Evolutionary conservation across 2,888 invertebrate species (phyloP).

Genomic region (Lasioglossum vierecki): DNA sequence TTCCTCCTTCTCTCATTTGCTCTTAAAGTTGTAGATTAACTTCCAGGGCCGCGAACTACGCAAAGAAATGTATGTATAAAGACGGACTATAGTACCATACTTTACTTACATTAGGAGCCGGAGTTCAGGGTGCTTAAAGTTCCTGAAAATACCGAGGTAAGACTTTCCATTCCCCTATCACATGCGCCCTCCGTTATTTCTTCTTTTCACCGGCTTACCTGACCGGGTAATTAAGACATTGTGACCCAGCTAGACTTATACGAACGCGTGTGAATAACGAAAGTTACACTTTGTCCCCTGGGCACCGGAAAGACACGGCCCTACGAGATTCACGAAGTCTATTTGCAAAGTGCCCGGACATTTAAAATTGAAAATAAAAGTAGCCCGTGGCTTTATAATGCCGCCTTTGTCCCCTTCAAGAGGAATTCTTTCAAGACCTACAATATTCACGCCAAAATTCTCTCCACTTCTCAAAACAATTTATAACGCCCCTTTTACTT

Average conservation of each 20-base stretch:
- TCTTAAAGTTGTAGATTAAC: slow-evolving; percentile 49
- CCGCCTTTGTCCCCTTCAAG: neutral
- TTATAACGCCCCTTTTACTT: neutral
- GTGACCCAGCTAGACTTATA: neutral
- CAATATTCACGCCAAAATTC: neutral
- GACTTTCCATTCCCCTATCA: slow-evolving; percentile 30
- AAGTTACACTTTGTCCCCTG: slow-evolving; percentile 30
- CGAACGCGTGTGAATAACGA: slow-evolving; percentile 23
- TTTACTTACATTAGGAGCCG: slow-evolving; percentile 42
- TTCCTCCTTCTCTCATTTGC: slow-evolving; percentile 42
- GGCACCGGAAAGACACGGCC: neutral
- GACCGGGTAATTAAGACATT: slow-evolving; percentile 57
- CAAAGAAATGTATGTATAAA: slow-evolving; percentile 38
- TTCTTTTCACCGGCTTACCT: slow-evolving; percentile 43
- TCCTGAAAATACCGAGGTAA: slow-evolving; percentile 44
- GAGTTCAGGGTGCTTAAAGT: slow-evolving; percentile 51
- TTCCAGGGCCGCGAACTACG: slow-evolving; percentile 43
- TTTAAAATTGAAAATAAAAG: neutral
- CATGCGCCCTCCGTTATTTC: slow-evolving; percentile 21
- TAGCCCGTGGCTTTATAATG: neutral
- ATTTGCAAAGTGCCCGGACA: neutral
- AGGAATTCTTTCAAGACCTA: neutral
- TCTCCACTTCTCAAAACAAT: neutral
- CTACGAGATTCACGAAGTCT: neutral
- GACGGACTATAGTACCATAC: slow-evolving; percentile 34